Base-by-base conservation (phyloP, 1,140 invertebrate species). In the Antheraea pernyi region DNA sequence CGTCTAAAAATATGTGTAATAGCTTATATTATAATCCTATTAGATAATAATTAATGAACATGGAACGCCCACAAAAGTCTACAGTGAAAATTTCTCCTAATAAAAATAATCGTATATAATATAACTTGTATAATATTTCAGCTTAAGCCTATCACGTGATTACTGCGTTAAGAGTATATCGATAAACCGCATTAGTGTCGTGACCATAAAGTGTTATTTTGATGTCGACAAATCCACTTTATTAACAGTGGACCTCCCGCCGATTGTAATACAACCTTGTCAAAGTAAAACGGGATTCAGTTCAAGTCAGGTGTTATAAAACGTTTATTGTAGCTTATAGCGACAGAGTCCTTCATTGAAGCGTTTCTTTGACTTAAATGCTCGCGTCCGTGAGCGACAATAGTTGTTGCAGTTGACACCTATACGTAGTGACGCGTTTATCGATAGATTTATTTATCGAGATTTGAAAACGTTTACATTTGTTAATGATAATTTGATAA, bases 181-280 rank as follows among this genome's bases (percentile, higher is more conserved):
- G 82, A 85, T 85, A 79, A 82, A 81, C 70, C 75, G 79, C 86
- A 86, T 86, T 88, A 85, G 85, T 83, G 83, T 75, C 69, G 83
- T 62, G 79, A 65, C 79, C 83, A 82, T 88, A 89, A 89, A 91
- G 77, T 87, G 84, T 84, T 87, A 88, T 91, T 87, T 86, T 86
- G 81, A 88, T 91, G 86, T 90, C 89, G 86, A 89, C 88, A 90
- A 91, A 87, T 89, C 85, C 83, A 87, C 85, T 90, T 88, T 88
- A 89, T 89, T 91, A 89, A 77, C 73, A 66, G 68, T 67, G 76
- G 88, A 86, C 85, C 86, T 83, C 89, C 89, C 84, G 86, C 83
- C 82, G 86, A 46, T 69, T 66, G 53, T 72, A 66, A 70, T 83
- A 71, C 77, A 82, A 86, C 88, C 82, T 76, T 91, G 84, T 89